Evolutionary conservation across 2,888 invertebrate species (phyloP), one percentile per base, ranked within the genome.

Genomic region (Andrena trimmerana): DNA sequence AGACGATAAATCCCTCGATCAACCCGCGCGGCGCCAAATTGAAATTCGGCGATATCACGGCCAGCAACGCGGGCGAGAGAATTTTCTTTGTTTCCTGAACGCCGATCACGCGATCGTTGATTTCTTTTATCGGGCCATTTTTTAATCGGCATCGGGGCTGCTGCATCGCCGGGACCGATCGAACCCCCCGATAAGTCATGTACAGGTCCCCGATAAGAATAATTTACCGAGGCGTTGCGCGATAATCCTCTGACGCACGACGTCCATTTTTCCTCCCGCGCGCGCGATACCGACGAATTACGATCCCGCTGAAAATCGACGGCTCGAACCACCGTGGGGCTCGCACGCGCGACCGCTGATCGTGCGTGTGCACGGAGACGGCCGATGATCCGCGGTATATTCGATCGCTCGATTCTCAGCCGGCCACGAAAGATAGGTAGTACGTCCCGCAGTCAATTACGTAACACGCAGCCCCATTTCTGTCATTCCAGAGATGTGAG

Each of bases 401-500:
- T 59, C 33, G 33, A 29, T 16, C 54, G 62, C 48, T 13, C 33
- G 63, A 60, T 75, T 54, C 62, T 67, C 52, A 8, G 27, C 10
- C 20, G 65, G 24, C 33, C 79, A 16, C 71, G 48, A 69, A 72
- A 71, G 65, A 59, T 24, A 42, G 13, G 6, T n/a, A 29, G 6
- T n/a, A 29, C 29, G 16, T 27, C 29, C 60, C 27, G 65, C 66
- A 77, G 70, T 69, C 67, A 80, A 66, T 82, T 78, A 74, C 80
- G 76, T 87, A 87, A 87, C 68, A 69, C 76, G 52, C 70, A 75
- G 72, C 72, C 81, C 81, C 74, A 74, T 84, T 85, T 87, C 84
- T 91, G 83, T 90, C 87, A 78, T 91, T 91, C 76, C 91, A 93
- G 94, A 93, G 92, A 94, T 94, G 94, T 94, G 91, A 94, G 94